Conservation (phyloP, 2,113 vertebrate genomes). For the Hippolais icterina region DNA sequence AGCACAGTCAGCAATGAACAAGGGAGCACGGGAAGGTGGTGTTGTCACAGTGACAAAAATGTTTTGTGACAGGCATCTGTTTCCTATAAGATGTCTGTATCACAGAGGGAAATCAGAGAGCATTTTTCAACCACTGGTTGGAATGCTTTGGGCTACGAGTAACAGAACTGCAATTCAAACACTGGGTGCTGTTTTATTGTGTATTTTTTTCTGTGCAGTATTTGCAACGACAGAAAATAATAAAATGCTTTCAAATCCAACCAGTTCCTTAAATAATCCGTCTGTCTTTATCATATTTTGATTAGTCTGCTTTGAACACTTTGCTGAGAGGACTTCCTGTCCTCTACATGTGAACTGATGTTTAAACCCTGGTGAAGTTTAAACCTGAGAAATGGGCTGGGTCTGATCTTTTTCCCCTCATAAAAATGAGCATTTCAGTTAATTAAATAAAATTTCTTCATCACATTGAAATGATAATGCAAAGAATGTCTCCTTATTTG, state of each 20-base stretch:
- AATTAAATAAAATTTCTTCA: slow-evolving; percentile 70
- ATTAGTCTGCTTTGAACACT: slow-evolving; percentile 19
- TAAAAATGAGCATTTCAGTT: slow-evolving; percentile 72
- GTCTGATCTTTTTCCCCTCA: slow-evolving; percentile 87
- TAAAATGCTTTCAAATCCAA: slow-evolving; percentile 68
- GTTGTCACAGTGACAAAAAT: slow-evolving; percentile 84
- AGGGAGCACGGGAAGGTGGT: slow-evolving; percentile 90
- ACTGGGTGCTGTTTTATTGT: slow-evolving; percentile 48
- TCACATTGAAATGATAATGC: slow-evolving; percentile 79
- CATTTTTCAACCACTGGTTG: slow-evolving; percentile 82
- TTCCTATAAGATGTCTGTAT: slow-evolving; percentile 85
- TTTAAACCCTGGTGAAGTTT: slow-evolving; percentile 54
- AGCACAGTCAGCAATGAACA: slow-evolving; percentile 99
- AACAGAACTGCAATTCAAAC: slow-evolving; percentile 64
- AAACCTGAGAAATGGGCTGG: slow-evolving; percentile 80
- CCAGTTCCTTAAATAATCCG: slow-evolving; percentile 44
- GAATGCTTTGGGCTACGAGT: slow-evolving; percentile 82
- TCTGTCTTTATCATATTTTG: slow-evolving; percentile 28
- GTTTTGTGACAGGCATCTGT: slow-evolving; percentile 85
- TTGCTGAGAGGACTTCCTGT: slow-evolving; percentile 40
- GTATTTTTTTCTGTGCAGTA: slow-evolving; percentile 39
- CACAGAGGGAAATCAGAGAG: slow-evolving; percentile 77
- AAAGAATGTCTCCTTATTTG: slow-evolving; percentile 71
- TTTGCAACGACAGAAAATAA: slow-evolving; percentile 43
- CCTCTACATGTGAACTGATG: slow-evolving; percentile 43